phyloP scores from a whole-genome alignment of 2,113 vertebrate genomes.

The Oryctolagus cuniculus region DNA sequence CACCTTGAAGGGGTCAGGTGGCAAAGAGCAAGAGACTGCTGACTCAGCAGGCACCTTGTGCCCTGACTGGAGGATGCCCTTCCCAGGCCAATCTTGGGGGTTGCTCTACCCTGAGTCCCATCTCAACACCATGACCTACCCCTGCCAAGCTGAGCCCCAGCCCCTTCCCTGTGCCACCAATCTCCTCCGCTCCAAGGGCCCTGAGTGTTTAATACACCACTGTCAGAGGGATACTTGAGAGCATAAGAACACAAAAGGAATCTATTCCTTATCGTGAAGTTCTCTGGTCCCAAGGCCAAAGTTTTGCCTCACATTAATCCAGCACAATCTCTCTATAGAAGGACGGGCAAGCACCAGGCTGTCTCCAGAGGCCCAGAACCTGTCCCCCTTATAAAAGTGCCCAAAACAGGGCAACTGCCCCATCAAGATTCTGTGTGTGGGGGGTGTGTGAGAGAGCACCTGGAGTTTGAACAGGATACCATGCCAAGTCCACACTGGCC shows the following conservation, averaged over 20 bases:
- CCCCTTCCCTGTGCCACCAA: not conserved
- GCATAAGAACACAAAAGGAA: constrained; percentile 1
- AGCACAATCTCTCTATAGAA: constrained; percentile 49
- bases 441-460: too few relatives aligned
- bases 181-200: not conserved
- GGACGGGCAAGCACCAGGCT: not conserved
- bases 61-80: not conserved
- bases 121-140: too few relatives aligned
- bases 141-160: not conserved
- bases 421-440: not conserved
- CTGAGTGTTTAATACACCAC: not conserved
- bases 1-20: not conserved
- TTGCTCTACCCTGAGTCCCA: not conserved
- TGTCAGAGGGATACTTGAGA: constrained; percentile 49
- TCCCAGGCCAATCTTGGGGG: not conserved
- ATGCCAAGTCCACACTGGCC: not conserved
- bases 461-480: not conserved
- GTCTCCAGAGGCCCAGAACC: not conserved
- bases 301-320: not conserved
- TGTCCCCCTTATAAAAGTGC: not conserved
- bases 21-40: not conserved
- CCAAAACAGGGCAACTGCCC: not conserved
- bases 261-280: not conserved
- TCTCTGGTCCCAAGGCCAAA: constrained; percentile 34
- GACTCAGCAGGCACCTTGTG: not conserved